Evolutionary conservation across 2,113 vertebrate genomes (phyloP).

Genomic region (Scalopus aquaticus): DNA sequence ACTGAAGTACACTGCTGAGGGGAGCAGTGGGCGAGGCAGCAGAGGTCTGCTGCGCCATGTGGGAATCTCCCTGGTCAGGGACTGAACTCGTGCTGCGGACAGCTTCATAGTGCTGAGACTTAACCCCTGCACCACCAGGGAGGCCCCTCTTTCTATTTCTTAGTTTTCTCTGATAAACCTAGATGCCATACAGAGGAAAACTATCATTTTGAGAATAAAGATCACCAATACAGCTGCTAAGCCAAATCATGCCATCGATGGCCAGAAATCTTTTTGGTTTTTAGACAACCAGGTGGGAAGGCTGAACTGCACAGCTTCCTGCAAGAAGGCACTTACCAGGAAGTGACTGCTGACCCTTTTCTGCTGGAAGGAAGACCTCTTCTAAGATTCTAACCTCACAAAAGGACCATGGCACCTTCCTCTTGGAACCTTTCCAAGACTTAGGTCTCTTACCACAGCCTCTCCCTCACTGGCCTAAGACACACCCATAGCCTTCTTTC

Average conservation of each 20-base stretch:
- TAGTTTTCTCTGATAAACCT: conserved; percentile 12
- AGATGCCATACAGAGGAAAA: conserved; percentile 11
- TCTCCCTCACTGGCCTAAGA: neutral
- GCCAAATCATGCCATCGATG: neutral
- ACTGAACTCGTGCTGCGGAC: no score
- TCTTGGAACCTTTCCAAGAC: neutral
- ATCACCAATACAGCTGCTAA: neutral
- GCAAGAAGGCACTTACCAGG: neutral
- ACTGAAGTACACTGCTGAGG: no score
- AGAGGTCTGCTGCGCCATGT: no score
- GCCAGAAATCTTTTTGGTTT: neutral
- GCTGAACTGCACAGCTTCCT: neutral
- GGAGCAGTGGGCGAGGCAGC: no score
- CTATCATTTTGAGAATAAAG: neutral
- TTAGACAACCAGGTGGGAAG: neutral
- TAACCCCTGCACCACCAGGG: no score
- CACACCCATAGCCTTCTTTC: no score
- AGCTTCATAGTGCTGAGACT: no score
- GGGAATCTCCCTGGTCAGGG: no score
- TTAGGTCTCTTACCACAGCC: neutral
- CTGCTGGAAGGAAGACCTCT: neutral
- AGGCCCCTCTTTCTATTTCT: conserved; percentile 24
- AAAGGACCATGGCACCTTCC: neutral
- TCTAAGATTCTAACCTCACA: neutral
- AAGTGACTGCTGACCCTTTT: neutral